Evolutionary conservation across 2,113 vertebrate genomes (phyloP), one percentile per base, ranked within the genome.

Genomic region (Apodemus sylvaticus): DNA sequence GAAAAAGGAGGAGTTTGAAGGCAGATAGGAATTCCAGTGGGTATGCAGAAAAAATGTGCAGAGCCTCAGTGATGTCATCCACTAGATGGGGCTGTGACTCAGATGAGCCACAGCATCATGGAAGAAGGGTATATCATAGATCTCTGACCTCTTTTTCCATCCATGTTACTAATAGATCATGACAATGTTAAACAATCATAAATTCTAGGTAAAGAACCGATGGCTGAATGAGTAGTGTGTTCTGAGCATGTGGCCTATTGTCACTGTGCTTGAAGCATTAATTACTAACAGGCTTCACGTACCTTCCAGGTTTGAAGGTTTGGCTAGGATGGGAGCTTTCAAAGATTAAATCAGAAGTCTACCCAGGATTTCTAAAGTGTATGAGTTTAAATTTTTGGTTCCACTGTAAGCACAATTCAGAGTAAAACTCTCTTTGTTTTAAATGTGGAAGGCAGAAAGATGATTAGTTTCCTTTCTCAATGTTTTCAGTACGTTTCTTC

Each of bases 291-390:
- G 11, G 34, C 31, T 64, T 62, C 20, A 78, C 24, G 29, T 45
- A 5, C 31, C 45, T 85, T 81, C 14, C 6, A 5, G 22, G 12
- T 42, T 16, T 0, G 78, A 91, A 73, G 16, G 24, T 62, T 73
- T 68, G 66, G 2, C 48, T 86, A 48, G 34, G 8, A 73, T 45
- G 12, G 16, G 29, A 73, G 31, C 36, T 71, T 78, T 31, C 48
- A 11, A 95, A 95, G 51, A 92, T 81, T 77, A 79, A 79, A 89
- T n/a, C 26, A 39, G 88, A 94, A 94, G 58, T 8, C 22, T n/a
- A 60, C 42, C 5, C 31, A 93, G 29, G 34, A 45, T 13, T 66
- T 45, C 9, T 64, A 36, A 51, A 26, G 29, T 53, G 24, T 94
- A 34, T 60, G 22, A 97, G 62, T 88, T 90, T 60, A 55, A 89